Base-by-base conservation (phyloP, 2,113 vertebrate genomes). In the Misgurnus mizolepis region DNA sequence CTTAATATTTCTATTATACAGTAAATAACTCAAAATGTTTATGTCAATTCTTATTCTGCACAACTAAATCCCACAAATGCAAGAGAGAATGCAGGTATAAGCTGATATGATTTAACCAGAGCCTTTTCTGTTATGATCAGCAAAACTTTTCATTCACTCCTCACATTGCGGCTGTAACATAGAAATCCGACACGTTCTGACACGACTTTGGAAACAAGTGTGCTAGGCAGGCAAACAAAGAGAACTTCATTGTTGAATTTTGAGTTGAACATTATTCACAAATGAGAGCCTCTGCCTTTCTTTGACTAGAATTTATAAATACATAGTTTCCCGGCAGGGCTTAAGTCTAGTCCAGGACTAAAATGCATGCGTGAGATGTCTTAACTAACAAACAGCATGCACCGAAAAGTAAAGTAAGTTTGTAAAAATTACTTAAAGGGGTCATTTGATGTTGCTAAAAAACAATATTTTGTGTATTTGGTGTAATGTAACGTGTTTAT, bases 81-180 rank as follows among this genome's bases (percentile, higher is more conserved):
- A 67, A 71, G 73, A 66, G 15, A 80, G 15, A 58, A 18, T n/a
- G n/a, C 5, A 5, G 8, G 84, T 85, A 87, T 34, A 34, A 34
- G 22, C 22, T 22, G 22, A 22, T 22, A 22, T 22, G 22, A 22
- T 22, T 22, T 22, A 22, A 22, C 22, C 22, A 22, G 22, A 22
- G 22, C 22, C 22, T 22, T 22, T 22, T 22, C 22, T 22, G 22
- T 22, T 22, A 22, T 22, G 22, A 22, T 22, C 22, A 22, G 27
- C 84, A 86, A 83, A 80, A 66, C 60, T 84, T 67, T 83, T 83
- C 17, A 43, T 76, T 67, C 77, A 82, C 65, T 67, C 3, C 34
- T 9, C 72, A 82, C 79, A 49, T 49, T 41, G 61, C 68, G 56
- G 60, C 60, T 53, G 10, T 60, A 76, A 61, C 41, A 78, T 39